Percentiles rank a stretch among this genome's conserved stretches.
Evolutionary conservation across 2,797 vertebrate genomes (phyloP).

Genomic region (Stomatorhinus walkeri): DNA sequence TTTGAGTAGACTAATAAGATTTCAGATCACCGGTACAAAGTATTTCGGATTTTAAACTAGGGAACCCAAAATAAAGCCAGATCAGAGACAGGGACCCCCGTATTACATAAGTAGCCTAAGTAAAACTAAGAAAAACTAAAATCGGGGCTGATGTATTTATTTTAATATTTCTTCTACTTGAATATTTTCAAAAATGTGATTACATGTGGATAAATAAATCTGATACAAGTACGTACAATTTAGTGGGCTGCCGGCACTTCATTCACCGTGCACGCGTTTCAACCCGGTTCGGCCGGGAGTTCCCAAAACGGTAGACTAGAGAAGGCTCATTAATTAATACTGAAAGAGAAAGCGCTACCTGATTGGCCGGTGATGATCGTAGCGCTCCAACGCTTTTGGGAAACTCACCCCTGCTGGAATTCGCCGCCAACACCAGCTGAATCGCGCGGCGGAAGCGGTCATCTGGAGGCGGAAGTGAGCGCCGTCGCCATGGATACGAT

Average conservation of each 20-base stretch:
- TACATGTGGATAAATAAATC: background rate
- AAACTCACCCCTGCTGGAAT: background rate
- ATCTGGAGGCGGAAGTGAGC: background rate
- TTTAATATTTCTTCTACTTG: background rate
- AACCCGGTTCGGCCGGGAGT: background rate
- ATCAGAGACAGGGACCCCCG: background rate
- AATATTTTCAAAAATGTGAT: background rate
- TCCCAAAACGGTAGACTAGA: background rate
- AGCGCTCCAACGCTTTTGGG: background rate
- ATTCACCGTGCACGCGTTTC: background rate
- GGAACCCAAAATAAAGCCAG: background rate
- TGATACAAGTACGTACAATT: background rate
- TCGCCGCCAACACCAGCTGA: background rate
- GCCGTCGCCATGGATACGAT: slow-evolving; percentile 46
- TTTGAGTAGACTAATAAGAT: background rate
- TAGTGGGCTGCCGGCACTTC: background rate
- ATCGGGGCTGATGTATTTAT: background rate
- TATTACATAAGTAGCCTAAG: background rate
- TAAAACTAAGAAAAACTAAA: background rate
- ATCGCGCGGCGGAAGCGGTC: background rate
- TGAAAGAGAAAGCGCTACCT: background rate
- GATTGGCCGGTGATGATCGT: background rate
- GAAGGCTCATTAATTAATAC: background rate
- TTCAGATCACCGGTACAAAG: background rate
- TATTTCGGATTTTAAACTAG: background rate